phyloP scores from a whole-genome alignment of 2,797 vertebrate genomes.

The Sebastes hopkinsi region DNA sequence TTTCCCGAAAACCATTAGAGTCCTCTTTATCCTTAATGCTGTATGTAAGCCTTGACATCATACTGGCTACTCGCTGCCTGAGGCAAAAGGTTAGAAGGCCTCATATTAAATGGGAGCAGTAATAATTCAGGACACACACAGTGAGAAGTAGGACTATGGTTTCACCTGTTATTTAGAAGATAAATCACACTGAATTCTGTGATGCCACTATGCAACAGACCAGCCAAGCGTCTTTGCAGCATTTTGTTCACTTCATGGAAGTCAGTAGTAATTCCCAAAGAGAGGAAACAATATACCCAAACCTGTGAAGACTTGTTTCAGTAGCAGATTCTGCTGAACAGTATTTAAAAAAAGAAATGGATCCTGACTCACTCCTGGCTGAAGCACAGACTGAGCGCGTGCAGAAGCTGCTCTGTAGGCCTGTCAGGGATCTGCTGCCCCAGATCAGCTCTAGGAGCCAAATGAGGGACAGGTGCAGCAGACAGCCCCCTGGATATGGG shows the following conservation, averaged over 20 bases:
- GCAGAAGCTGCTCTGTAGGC: constrained; percentile 34
- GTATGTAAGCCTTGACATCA: neutral
- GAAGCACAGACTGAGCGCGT: neutral
- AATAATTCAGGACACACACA: neutral
- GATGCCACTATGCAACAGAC: neutral
- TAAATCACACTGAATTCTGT: neutral
- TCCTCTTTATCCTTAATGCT: neutral
- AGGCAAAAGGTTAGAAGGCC: neutral
- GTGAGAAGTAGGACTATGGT: too few species aligned
- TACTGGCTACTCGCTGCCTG: neutral
- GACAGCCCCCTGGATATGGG: neutral
- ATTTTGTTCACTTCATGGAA: neutral
- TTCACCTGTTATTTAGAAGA: neutral
- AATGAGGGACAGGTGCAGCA: constrained; percentile 41
- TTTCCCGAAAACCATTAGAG: neutral
- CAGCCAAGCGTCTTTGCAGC: neutral
- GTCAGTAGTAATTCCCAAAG: neutral
- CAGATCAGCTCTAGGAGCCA: constrained; percentile 10
- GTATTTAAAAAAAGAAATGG: neutral
- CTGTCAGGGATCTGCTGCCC: constrained; percentile 23
- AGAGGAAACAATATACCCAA: neutral
- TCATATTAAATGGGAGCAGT: neutral
- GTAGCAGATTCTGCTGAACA: neutral
- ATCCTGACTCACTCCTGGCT: constrained; percentile 1
- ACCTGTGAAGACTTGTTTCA: neutral